These are phyloP conservation scores for Palaemon carinicauda DNA, from an alignment of 1,140 invertebrate species.

Conservation along the genomic window DNA sequence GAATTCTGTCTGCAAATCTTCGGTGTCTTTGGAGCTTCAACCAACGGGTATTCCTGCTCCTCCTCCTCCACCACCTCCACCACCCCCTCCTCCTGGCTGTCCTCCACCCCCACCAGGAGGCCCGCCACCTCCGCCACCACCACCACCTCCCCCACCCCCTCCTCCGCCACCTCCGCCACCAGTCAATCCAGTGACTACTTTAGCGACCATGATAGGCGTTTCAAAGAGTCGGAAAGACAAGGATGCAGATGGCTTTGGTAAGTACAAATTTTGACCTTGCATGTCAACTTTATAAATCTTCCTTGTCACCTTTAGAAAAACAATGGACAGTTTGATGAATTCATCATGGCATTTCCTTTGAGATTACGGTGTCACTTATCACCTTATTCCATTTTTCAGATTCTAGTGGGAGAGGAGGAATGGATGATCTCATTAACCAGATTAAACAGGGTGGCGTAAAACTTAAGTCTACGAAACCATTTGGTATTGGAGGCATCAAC, in stretches of 20 bases:
- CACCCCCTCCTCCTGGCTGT: neutral
- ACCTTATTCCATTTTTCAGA: neutral
- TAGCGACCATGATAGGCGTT: constrained; percentile 37
- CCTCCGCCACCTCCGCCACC: constrained; percentile 33
- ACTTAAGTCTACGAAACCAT: constrained; percentile 40
- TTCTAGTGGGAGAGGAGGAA: constrained; percentile 7
- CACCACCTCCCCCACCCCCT: constrained; percentile 39
- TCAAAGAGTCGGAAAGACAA: constrained; percentile 44
- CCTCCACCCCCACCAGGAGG: neutral
- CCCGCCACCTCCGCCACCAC: neutral
- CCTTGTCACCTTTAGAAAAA: too few species aligned
- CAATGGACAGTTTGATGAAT: too few species aligned
- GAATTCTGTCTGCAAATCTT: neutral
- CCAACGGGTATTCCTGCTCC: neutral
- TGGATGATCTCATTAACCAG: constrained; percentile 54
- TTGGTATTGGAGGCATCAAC: neutral
- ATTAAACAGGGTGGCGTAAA: constrained; percentile 50
- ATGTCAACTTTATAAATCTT: too few species aligned
- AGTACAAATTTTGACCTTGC: neutral
- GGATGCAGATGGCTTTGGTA: constrained; percentile 27
- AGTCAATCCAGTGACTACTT: constrained; percentile 32
- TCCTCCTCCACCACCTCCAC: neutral
- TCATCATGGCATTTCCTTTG: too few species aligned
- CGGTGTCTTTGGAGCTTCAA: neutral
- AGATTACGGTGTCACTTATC: neutral